A percentile compares a stretch with the other conserved stretches of the same genome.
phyloP scores from a whole-genome alignment of 30 jellyfish, hydroid and myxozoan species.

The Catostylus mosaicus region DNA sequence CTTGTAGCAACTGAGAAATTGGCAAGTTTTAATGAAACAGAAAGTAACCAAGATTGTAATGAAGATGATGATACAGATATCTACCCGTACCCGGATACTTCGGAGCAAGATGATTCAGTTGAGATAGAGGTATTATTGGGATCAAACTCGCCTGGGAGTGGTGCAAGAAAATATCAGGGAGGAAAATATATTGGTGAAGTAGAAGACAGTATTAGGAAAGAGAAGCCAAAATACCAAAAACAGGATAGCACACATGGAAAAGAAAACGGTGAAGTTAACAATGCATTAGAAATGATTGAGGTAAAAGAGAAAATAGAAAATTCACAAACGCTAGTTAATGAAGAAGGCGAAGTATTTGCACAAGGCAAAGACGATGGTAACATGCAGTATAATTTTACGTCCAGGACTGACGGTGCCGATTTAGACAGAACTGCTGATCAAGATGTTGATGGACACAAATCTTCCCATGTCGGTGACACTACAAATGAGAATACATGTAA shows the following conservation, averaged over 20 bases:
- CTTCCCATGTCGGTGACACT: no score
- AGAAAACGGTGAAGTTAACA: background rate
- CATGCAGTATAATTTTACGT: no score
- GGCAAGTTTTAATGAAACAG: background rate
- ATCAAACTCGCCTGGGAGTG: constrained; percentile 37
- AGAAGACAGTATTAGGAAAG: constrained; percentile 23
- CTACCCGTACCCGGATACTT: constrained; percentile 44
- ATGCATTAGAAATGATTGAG: background rate
- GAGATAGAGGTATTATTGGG: constrained; percentile 61
- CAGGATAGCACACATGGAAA: background rate
- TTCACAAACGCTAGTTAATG: no score
- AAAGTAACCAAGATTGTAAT: background rate
- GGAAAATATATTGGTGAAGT: constrained; percentile 55
- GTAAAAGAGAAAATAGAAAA: no score
- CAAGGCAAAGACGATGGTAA: no score
- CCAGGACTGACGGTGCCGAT: no score
- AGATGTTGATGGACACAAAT: no score
- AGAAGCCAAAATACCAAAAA: background rate
- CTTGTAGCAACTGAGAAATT: background rate
- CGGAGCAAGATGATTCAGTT: constrained; percentile 55
- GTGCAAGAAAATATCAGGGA: constrained; percentile 52
- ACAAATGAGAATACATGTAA: no score
- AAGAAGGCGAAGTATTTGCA: no score
- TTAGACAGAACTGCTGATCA: no score
- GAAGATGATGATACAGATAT: constrained; percentile 29